Base-by-base conservation (phyloP, 2,113 vertebrate species). In the Atractosteus spatula region DNA sequence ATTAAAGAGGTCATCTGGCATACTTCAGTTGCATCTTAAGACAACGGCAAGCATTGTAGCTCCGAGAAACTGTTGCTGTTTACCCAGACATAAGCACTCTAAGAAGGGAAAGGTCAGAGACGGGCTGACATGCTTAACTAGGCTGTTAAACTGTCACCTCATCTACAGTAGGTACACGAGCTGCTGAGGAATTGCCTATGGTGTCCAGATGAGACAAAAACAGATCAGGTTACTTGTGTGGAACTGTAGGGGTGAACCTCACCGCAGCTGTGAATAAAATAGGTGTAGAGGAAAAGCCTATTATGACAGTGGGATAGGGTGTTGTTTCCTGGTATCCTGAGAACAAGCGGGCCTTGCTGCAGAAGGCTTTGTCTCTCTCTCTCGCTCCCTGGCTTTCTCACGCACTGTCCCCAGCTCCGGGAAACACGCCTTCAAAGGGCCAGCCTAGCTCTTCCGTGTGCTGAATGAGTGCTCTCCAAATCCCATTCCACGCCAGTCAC, bases 241-340 rank as follows among this genome's bases (percentile, higher is more conserved):
- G 56, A 2, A 54, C 41, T 51, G 47, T 55, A 44, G 68, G 41
- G 63, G 62, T 44, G 43, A 10, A 16, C 62, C 57, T n/a, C 41
- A 16, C 66, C 11, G n/a, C 14, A 29, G 7, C 64, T 13, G 10
- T 17, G 7, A 72, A 78, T 79, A 74, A 78, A 69, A 41, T 14
- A 55, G 67, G 56, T 54, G 66, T 41, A 69, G 73, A 75, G 76
- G 78, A 83, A 79, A 75, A 69, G 73, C 66, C 59, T 62, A 54
- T 83, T 63, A 72, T 72, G 79, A 73, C 69, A 70, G 43, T 69
- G 78, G 77, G 71, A 70, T 76, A 5, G 72, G 82, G 80, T 44
- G 82, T 80, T 55, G 84, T 74, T 76, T 79, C 70, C 74, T 79
- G 76, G 72, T 78, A 61, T 81, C 76, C 75, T 67, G 29, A 10